Percentiles rank a stretch among this genome's conserved stretches.
Conservation (phyloP, 2,113 vertebrate species). For the Sclerurus mexicanus region DNA sequence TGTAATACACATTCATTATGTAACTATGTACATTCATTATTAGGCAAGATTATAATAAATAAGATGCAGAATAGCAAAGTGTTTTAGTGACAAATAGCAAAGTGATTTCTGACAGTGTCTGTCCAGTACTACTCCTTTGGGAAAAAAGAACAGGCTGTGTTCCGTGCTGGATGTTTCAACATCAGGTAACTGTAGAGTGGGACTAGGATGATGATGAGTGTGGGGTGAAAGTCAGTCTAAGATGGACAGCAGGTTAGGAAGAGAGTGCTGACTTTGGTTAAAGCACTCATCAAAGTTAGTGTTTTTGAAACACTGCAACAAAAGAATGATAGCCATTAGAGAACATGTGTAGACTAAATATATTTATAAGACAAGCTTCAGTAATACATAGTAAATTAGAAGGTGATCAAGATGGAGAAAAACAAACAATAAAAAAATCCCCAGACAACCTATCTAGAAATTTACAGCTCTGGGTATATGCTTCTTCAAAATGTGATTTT, state of each 20-base stretch:
- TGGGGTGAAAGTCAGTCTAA: background rate
- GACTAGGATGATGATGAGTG: background rate
- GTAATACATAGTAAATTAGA: background rate
- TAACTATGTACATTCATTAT: background rate
- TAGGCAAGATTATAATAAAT: background rate
- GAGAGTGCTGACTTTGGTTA: background rate
- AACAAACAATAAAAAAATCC: background rate
- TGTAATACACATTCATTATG: background rate
- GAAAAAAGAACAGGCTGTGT: background rate
- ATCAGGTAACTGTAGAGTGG: no score
- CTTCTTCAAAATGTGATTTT: background rate
- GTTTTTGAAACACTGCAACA: background rate
- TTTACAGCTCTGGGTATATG: background rate
- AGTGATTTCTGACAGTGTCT: background rate
- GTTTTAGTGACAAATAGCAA: background rate
- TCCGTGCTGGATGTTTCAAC: background rate
- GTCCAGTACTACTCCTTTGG: background rate
- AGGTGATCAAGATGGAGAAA: background rate
- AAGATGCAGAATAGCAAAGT: background rate
- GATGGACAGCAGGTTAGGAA: background rate
- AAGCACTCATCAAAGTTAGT: background rate
- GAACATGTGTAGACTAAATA: background rate
- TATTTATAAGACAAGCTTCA: background rate
- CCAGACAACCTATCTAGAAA: background rate
- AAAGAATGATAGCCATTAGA: background rate